Base-by-base conservation (phyloP, 2,113 vertebrate genomes). In the Centropus bengalensis region DNA sequence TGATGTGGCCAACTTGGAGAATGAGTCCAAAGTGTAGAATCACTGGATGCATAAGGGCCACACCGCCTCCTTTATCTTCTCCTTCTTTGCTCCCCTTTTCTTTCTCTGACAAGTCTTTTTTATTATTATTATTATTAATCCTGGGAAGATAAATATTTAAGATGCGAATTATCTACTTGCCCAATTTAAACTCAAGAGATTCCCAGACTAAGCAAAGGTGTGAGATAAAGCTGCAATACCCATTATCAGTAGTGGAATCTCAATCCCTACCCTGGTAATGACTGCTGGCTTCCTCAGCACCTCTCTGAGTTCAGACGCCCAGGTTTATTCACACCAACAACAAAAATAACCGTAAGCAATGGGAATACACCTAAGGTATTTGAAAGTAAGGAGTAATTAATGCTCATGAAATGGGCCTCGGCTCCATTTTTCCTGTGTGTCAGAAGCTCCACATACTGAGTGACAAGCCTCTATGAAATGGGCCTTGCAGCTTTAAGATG, bases 1-100 rank as follows among this genome's bases (percentile, higher is more conserved):
- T 36, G 99, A 99, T 20, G 98, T 99, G 91, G 98, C 99, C 60
- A 99, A 99, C 93, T 74, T 99, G 56, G 99, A 99, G 97, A 99
- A 96, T 2, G 99, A 99, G 96, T 99, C 99, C 96, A 99, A 99
- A 98, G 98, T 99, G 95, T 99, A 99, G 97, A 51, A 68, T 15
- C 84, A 62, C 10, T 0, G 9, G 75, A 5, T 67, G 47, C n/a
- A 8, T 14, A 44, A 69, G 54, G 77, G 63, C 58, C 52, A 86
- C 3, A 14, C 40, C 26, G n/a, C 60, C 68, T 87, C 56, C 40
- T 87, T 89, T 58, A 8, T 19, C 84, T 88, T 85, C 73, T 91
- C 88, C 51, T 58, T 82, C 56, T 94, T 77, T 89, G 55, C 56
- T 93, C 67, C 49, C 36, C 20, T 66, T 55, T 90, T 24, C 76